Evolutionary conservation across 1,140 invertebrate species (phyloP).

Genomic region (Bombus superbus): DNA sequence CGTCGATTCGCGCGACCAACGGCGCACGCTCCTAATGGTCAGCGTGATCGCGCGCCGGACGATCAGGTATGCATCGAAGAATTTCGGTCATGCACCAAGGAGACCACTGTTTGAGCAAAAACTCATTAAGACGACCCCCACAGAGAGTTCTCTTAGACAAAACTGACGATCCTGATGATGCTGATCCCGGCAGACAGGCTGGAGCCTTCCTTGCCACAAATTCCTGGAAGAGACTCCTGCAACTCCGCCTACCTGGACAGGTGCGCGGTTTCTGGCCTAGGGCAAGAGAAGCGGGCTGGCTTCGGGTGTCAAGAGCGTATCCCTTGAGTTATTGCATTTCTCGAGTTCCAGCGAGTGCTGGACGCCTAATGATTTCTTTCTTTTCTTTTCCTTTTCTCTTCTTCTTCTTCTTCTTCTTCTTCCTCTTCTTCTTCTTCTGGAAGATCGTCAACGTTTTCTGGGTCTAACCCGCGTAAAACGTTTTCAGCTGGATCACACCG

Average conservation of each 20-base stretch:
- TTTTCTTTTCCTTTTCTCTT: slow-evolving; percentile 59
- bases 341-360: slow-evolving; percentile 68
- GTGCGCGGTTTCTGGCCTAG: slow-evolving; percentile 75
- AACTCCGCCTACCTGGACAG: slow-evolving; percentile 80
- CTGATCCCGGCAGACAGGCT: slow-evolving; percentile 80
- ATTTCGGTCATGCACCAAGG: slow-evolving; percentile 12
- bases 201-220: slow-evolving; percentile 75
- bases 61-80: not conserved
- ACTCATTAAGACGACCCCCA: slow-evolving; percentile 75
- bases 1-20: slow-evolving; percentile 26
- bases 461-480: slow-evolving; percentile 31
- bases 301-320: slow-evolving; percentile 76
- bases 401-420: not conserved
- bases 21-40: not conserved
- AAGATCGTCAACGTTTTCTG: slow-evolving; percentile 38
- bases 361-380: slow-evolving; percentile 77
- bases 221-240: slow-evolving; percentile 75
- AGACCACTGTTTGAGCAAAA: slow-evolving; percentile 55
- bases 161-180: slow-evolving; percentile 77
- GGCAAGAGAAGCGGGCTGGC: slow-evolving; percentile 62
- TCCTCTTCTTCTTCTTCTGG: not conserved
- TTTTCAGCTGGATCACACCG: slow-evolving; percentile 42
- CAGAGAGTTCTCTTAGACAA: slow-evolving; percentile 70
- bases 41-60: not conserved
- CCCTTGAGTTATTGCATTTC: slow-evolving; percentile 80